Conservation (phyloP, 2,888 invertebrate species). For the Cerceris rybyensis region DNA sequence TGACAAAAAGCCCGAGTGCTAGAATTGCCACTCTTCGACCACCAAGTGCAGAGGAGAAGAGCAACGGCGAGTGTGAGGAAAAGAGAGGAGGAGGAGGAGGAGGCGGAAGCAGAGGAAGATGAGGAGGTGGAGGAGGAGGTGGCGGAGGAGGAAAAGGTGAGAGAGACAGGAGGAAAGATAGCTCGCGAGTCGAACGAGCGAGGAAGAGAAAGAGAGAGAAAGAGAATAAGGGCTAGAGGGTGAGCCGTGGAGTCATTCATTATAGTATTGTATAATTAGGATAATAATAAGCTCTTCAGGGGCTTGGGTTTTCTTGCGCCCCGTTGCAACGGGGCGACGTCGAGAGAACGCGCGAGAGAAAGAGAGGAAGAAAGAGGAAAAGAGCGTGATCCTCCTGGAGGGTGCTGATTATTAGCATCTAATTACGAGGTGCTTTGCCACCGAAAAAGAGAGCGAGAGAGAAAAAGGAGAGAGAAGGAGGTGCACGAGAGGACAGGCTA, state of each 20-base stretch:
- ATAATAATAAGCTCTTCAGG: slow-evolving; percentile 81
- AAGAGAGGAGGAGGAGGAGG: slow-evolving; percentile 69
- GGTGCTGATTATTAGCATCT: slow-evolving; percentile 79
- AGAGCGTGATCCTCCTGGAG: slow-evolving; percentile 57
- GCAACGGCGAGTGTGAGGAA: slow-evolving; percentile 65
- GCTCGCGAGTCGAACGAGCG: slow-evolving; percentile 30
- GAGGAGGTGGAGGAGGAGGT: slow-evolving; percentile 48
- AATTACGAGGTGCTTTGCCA: slow-evolving; percentile 72
- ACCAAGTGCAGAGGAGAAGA: slow-evolving; percentile 77
- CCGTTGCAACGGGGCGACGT: slow-evolving; percentile 68
- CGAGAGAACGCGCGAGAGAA: slow-evolving; percentile 56
- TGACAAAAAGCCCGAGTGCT: slow-evolving; percentile 79
- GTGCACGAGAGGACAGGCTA: slow-evolving; percentile 2
- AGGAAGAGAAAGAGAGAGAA: slow-evolving; percentile 52
- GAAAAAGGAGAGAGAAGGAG: slow-evolving; percentile 21
- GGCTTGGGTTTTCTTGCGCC: slow-evolving; percentile 76
- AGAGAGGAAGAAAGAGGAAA: slow-evolving; percentile 45
- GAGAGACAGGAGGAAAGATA: slow-evolving; percentile 37
- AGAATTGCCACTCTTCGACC: slow-evolving; percentile 81
- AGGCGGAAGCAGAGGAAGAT: slow-evolving; percentile 60
- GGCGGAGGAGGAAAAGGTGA: slow-evolving; percentile 60
- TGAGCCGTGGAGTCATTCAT: slow-evolving; percentile 76
- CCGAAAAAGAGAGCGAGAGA: slow-evolving; percentile 44
- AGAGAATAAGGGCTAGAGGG: slow-evolving; percentile 61
- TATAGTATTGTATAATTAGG: slow-evolving; percentile 81